phyloP scores from a whole-genome alignment of 2,888 invertebrate species.

The Lasioglossum figueresi region DNA sequence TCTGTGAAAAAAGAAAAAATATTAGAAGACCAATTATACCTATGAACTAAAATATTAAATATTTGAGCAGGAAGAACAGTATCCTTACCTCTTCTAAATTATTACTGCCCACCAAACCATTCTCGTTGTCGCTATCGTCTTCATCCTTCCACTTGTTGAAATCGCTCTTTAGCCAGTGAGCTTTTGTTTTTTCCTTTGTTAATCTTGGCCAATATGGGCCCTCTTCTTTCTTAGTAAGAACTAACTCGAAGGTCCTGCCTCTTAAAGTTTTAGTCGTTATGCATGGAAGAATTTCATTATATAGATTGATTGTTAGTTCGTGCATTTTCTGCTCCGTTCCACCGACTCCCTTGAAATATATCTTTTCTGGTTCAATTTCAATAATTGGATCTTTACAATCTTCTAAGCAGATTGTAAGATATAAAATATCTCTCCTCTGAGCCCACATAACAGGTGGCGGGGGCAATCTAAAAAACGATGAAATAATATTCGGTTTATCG shows the following conservation, averaged over 20 bases:
- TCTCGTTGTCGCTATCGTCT: conserved; percentile 95
- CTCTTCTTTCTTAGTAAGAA: conserved; percentile 88
- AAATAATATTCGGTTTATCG: conserved; percentile 17
- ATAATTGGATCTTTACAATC: conserved; percentile 93
- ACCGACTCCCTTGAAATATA: conserved; percentile 94
- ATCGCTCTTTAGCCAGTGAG: conserved; percentile 98
- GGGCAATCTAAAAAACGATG: conserved; percentile 85
- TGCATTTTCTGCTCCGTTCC: conserved; percentile 93
- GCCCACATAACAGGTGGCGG: conserved; percentile 97
- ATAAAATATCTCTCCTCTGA: conserved; percentile 92
- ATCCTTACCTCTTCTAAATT: conserved; percentile 87
- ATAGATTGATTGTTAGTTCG: conserved; percentile 94
- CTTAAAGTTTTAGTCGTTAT: conserved; percentile 90
- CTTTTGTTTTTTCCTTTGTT: conserved; percentile 94
- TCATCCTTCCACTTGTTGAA: conserved; percentile 99
- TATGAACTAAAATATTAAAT: background rate
- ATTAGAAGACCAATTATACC: background rate
- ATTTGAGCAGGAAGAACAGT: background rate
- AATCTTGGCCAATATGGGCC: conserved; percentile 95
- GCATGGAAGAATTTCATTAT: conserved; percentile 92
- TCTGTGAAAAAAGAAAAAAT: conserved; percentile 79
- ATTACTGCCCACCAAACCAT: conserved; percentile 77
- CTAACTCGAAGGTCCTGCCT: conserved; percentile 90
- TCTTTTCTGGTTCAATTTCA: conserved; percentile 86
- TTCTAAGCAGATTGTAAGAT: conserved; percentile 95